Conservation (phyloP, 2,113 vertebrate species). For the Microcebus griseorufus region DNA sequence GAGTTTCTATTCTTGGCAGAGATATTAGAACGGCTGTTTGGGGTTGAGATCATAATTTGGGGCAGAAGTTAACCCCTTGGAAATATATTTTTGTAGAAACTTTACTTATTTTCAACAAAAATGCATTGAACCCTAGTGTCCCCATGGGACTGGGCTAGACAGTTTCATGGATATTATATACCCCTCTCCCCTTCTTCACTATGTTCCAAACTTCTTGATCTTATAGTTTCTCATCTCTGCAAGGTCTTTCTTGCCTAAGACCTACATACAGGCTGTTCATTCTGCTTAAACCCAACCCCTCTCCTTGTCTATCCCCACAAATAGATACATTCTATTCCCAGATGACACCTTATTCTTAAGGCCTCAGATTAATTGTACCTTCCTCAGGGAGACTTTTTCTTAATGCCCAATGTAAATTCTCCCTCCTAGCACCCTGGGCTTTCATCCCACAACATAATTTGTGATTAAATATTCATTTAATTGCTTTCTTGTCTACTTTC, state of each 20-base stretch:
- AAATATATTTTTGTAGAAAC: background rate
- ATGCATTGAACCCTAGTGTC: background rate
- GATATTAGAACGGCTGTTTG: background rate
- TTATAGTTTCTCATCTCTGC: background rate
- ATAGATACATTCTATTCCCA: background rate
- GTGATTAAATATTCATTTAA: background rate
- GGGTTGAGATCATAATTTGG: background rate
- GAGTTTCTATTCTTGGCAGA: background rate
- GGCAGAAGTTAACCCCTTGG: background rate
- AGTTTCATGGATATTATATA: background rate
- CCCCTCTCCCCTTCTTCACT: background rate
- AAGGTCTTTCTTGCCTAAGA: background rate
- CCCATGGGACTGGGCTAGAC: background rate
- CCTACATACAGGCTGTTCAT: background rate
- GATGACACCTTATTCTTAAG: background rate
- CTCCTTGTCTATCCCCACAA: background rate
- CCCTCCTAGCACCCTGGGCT: background rate
- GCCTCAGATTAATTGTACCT: background rate
- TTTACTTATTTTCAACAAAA: background rate
- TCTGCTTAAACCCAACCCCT: background rate
- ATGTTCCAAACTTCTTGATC: background rate
- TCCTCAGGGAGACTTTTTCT: background rate
- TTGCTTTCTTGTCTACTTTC: background rate
- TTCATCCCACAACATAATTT: background rate
- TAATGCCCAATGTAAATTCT: background rate